Conservation (phyloP, 2,113 vertebrate species). For the Oncorhynchus masou region DNA sequence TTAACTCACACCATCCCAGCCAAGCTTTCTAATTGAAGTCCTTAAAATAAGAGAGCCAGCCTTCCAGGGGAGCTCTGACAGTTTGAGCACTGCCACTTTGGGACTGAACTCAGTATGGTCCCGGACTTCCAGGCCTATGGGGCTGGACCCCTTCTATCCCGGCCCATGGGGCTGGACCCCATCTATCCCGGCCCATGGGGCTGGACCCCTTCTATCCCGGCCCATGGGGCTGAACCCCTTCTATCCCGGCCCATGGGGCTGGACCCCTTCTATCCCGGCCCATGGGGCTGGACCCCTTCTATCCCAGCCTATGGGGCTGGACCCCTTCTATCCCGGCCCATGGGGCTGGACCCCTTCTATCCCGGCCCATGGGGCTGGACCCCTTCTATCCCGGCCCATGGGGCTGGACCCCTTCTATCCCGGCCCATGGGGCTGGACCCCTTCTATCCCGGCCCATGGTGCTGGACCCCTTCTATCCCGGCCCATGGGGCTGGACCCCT, state of each 20-base stretch:
- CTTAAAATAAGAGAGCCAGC: constrained; percentile 28
- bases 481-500: background rate
- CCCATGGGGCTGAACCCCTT: too few species aligned
- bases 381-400: background rate
- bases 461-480: background rate
- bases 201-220: too few species aligned
- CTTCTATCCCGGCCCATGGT: too few species aligned
- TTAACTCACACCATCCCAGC: constrained; percentile 48
- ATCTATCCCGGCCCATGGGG: too few species aligned
- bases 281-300: background rate
- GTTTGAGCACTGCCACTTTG: background rate
- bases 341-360: background rate
- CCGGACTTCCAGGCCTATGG: background rate
- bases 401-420: background rate
- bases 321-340: background rate
- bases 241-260: background rate
- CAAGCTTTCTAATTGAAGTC: constrained; percentile 49
- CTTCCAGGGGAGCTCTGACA: background rate
- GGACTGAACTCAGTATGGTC: background rate
- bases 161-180: too few species aligned
- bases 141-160: background rate
- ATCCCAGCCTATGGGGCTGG: background rate
- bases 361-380: background rate
- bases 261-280: background rate
- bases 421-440: too few species aligned